A percentile compares a stretch with the other conserved stretches of the same genome.
phyloP scores from a whole-genome alignment of 2,113 vertebrate species.

The Melospiza melodia region DNA sequence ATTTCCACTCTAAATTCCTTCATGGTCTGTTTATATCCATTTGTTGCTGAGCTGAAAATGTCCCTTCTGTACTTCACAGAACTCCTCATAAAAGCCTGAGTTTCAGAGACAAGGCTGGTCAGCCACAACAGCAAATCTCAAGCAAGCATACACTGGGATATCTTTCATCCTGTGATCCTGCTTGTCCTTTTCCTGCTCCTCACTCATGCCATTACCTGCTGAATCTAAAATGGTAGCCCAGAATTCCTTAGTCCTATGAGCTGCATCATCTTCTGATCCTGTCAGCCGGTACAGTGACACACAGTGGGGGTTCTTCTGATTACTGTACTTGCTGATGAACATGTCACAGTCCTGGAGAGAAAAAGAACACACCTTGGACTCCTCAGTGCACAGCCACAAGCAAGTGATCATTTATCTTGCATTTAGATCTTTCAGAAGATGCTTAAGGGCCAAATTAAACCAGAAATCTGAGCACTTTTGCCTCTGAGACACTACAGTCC shows the following conservation, averaged over 20 bases:
- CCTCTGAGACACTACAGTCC: background rate
- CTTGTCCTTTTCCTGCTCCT: background rate
- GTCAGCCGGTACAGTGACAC: slow-evolving; percentile 81
- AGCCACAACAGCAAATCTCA: background rate
- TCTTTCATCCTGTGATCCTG: background rate
- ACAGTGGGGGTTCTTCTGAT: slow-evolving; percentile 80
- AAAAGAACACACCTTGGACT: background rate
- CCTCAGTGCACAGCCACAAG: background rate
- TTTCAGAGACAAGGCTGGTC: background rate
- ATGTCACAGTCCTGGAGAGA: slow-evolving; percentile 79
- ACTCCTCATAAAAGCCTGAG: background rate
- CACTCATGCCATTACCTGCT: slow-evolving; percentile 67
- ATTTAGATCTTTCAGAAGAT: background rate
- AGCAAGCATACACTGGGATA: background rate
- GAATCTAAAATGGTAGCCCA: slow-evolving; percentile 85
- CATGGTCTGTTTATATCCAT: background rate
- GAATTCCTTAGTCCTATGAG: slow-evolving; percentile 77
- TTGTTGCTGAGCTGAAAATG: background rate
- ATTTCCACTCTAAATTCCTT: background rate
- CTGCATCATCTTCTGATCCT: slow-evolving; percentile 69
- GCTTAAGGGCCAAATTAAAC: background rate
- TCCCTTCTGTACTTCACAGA: background rate
- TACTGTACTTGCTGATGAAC: slow-evolving; percentile 85
- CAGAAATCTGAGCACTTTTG: background rate
- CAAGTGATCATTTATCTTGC: background rate